Evolutionary conservation across 92 coral and sea anemone genomes (phyloP), one percentile per base, ranked within the genome.

Genomic region (Meandrina meandrites): DNA sequence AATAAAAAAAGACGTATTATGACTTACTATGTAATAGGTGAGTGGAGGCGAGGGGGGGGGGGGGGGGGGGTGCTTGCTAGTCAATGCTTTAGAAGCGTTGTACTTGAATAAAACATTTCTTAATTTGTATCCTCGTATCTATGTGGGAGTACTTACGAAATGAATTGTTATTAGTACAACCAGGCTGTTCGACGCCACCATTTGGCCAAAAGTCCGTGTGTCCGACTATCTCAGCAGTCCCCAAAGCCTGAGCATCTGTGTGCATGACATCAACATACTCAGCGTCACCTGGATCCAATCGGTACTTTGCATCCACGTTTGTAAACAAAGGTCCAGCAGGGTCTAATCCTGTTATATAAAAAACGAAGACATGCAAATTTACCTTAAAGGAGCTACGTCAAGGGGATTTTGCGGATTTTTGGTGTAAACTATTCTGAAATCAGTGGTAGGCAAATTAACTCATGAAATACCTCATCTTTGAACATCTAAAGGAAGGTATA

Each of bases 141-240:
- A 50, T 2, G 45, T 2, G 45, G 6, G 6, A 50, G 1, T 50
- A 9, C 54, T 9, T 50, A 50, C 16, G 54, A 1, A 9, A 13
- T 13, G 10, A 9, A 9, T 50, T 50, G 69, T 40, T 75, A 24
- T 67, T 53, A 5, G 31, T 64, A n/a, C 92, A 88, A 18, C 93
- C 87, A 17, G 86, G 85, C 81, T 94, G 98, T 21, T 75, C 62
- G 35, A 73, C 42, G 16, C 95, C 98, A 45, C 94, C 95, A 51
- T 94, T 94, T 18, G 94, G 94, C 34, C 86, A 94, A 85, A 94
- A 94, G 76, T 92, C 93, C 36, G 85, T 57, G 72, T 94, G 93
- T 54, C 97, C 95, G 58, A 83, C 82, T 1, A 58, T 12, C 1
- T 84, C 79, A 15, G 3, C 15, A 31, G 84, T 76, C 17, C 94